A percentile compares a stretch with the other conserved stretches of the same genome.
These are phyloP conservation scores for Dendroctonus ponderosae DNA, from an alignment of 1,140 invertebrate species.

Conservation along the genomic window DNA sequence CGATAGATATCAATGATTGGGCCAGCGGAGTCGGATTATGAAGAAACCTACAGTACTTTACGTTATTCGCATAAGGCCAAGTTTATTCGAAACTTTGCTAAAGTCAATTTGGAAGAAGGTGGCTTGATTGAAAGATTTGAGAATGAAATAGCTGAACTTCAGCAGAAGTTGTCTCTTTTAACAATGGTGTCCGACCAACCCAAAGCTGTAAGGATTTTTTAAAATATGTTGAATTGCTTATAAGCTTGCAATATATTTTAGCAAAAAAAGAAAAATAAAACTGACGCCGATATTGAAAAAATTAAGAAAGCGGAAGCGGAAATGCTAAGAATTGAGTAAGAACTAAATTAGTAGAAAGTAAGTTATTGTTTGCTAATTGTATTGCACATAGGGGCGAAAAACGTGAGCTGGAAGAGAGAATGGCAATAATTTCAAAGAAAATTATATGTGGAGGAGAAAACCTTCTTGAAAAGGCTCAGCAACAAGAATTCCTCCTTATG, in stretches of 20 bases:
- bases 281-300: conserved; percentile 51
- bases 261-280: conserved; percentile 49
- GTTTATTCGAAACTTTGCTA: conserved; percentile 94
- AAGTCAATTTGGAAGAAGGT: conserved; percentile 97
- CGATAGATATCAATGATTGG: conserved; percentile 82
- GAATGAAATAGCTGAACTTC: conserved; percentile 90
- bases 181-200: conserved; percentile 30
- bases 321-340: conserved; percentile 44
- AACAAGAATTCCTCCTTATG: conserved; percentile 82
- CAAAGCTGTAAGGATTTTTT: conserved; percentile 5
- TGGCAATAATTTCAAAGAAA: conserved; percentile 89
- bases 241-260: background rate
- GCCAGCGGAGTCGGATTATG: conserved; percentile 94
- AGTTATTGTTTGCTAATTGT: conserved; percentile 18
- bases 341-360: conserved; percentile 10
- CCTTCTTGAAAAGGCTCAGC: conserved; percentile 95
- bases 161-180: conserved; percentile 39
- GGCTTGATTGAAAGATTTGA: conserved; percentile 94
- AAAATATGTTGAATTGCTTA: too few species aligned
- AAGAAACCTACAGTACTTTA: conserved; percentile 95
- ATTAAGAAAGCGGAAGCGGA: conserved; percentile 48
- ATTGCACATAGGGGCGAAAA: conserved; percentile 55
- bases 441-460: conserved; percentile 98
- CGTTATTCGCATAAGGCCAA: conserved; percentile 97
- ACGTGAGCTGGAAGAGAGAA: conserved; percentile 78